Evolutionary conservation across 2,113 vertebrate genomes (phyloP), one percentile per base, ranked within the genome.

Genomic region (Clinocottus analis): DNA sequence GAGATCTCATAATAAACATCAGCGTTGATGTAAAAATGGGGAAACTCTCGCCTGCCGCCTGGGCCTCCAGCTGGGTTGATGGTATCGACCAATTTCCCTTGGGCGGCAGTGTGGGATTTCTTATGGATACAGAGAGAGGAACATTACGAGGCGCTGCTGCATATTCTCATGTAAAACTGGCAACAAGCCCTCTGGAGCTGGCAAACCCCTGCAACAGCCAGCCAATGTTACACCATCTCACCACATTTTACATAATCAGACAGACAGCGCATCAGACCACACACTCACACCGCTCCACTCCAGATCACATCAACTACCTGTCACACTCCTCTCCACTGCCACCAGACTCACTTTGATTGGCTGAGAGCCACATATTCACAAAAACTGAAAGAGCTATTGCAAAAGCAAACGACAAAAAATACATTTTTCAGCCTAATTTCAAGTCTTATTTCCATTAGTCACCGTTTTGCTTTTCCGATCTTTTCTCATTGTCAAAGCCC

Each of bases 41-140:
- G 82, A 92, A 90, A 81, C 73, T 77, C 81, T 71, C 10, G 83
- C 88, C 88, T 93, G 87, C 86, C 25, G 81, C 83, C 82, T n/a
- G 53, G 64, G 87, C 83, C 87, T 85, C 93, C 92, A 90, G 89
- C 93, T 94, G 92, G 69, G 93, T 89, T 91, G 93, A 93, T 91
- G 91, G 85, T 90, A 94, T 94, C 80, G 90, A 93, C 92, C 90
- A 79, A 65, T 82, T 89, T 84, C 90, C 90, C 90, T 65, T 5
- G 73, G 83, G 88, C 69, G 66, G 85, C 25, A 80, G 88, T 86
- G 89, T 89, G 86, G 87, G 84, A 87, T 93, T 92, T 91, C 90
- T 92, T 89, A 85, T 68, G 89, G 85, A 87, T 82, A 69, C 58
- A 64, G 60, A 85, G 72, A 72, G 63, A 84, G 83, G 85, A 73